Evolutionary conservation across 2,888 invertebrate species (phyloP).

Genomic region (Pyrrhia umbra): DNA sequence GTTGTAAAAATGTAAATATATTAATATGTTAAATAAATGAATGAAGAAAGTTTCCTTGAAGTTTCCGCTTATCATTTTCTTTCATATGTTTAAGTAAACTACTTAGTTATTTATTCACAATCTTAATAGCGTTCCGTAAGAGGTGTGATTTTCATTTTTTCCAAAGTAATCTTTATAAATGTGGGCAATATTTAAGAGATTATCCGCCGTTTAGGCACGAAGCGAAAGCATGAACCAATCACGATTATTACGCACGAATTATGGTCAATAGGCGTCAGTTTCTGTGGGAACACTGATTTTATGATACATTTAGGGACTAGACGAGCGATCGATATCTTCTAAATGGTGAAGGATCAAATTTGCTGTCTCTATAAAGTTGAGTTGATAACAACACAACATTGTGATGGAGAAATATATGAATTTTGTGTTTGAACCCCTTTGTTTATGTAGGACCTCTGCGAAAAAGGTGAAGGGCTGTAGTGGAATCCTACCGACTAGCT

Average conservation of each 20-base stretch:
- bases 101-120: constrained; percentile 9
- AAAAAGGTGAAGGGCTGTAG: no score
- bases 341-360: constrained; percentile 3
- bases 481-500: no score
- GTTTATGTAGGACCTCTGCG: no score
- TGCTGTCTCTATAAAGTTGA: neutral
- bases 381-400: neutral
- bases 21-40: no score
- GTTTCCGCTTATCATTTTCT: no score
- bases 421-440: no score
- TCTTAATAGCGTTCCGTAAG: constrained; percentile 18
- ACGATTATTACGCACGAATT: constrained; percentile 74
- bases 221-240: constrained; percentile 72
- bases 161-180: constrained; percentile 53
- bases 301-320: constrained; percentile 47
- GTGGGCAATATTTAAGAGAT: constrained; percentile 58
- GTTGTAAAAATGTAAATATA: no score
- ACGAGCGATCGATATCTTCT: constrained; percentile 22
- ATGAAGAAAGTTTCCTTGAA: no score
- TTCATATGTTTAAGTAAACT: neutral
- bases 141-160: constrained; percentile 37
- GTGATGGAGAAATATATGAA: no score
- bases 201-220: constrained; percentile 62
- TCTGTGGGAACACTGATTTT: constrained; percentile 66
- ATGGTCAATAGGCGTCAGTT: constrained; percentile 61